Conservation (phyloP, 2,113 vertebrate species). For the Lonchura striata region DNA sequence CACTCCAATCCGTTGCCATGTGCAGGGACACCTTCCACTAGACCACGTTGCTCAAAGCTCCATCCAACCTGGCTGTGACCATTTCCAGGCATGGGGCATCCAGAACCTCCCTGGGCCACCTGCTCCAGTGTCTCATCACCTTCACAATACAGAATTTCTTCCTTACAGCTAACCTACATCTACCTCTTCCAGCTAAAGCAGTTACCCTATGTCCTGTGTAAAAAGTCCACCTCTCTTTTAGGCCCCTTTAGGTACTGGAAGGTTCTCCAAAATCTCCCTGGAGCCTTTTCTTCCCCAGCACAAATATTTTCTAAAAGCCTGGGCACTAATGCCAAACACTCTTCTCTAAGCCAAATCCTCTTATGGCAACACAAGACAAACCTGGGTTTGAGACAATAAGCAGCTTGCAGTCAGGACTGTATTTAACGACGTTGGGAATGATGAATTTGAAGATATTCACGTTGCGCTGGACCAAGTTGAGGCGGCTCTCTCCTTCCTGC, state of each 20-base stretch:
- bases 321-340: background rate
- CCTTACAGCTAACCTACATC: background rate
- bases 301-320: background rate
- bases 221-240: background rate
- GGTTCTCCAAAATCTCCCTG: background rate
- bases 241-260: background rate
- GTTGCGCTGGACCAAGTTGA: constrained; percentile 96
- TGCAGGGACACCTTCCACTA: background rate
- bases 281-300: background rate
- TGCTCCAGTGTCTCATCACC: background rate
- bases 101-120: background rate
- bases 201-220: background rate
- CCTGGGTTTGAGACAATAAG: constrained; percentile 97
- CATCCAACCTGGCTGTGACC: fast-evolving
- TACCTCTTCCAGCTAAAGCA: background rate
- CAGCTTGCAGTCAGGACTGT: constrained; percentile 94
- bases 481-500: constrained; percentile 96
- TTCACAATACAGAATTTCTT: background rate
- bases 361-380: constrained; percentile 62
- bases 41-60: background rate
- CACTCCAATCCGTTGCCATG: background rate
- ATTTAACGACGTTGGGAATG: constrained; percentile 96
- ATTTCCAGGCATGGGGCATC: background rate
- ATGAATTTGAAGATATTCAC: constrained; percentile 99
- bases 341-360: background rate